phyloP scores from a whole-genome alignment of 2,888 invertebrate species.

The Acanthopleura granulata region DNA sequence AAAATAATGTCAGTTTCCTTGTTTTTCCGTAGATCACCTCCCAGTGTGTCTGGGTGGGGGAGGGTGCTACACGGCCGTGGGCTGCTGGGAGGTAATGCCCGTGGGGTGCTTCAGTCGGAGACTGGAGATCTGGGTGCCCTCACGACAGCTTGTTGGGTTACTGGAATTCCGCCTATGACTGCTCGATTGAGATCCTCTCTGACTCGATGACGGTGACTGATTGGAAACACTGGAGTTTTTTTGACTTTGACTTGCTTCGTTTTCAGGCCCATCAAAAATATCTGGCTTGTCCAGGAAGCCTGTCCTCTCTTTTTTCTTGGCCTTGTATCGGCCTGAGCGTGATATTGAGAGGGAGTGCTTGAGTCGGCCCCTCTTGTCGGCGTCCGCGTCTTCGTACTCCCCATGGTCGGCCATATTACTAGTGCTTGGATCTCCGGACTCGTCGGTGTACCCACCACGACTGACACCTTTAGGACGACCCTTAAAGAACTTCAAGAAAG shows the following conservation, averaged over 20 bases:
- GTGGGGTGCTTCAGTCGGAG: conserved; percentile 5
- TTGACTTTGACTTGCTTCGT: background rate
- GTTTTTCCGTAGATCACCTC: no score
- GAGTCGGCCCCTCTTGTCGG: conserved; percentile 1
- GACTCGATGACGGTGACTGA: conserved; percentile 2
- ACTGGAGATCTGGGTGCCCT: conserved; percentile 13
- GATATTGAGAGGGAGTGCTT: conserved; percentile 14
- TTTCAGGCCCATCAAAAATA: conserved; percentile 7
- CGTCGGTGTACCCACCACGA: background rate
- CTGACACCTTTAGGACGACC: conserved; percentile 4
- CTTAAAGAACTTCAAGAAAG: conserved; percentile 13
- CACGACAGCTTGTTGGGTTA: conserved; percentile 17
- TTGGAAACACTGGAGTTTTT: background rate
- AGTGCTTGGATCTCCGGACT: background rate
- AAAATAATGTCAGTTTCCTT: no score
- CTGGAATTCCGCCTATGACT: conserved; percentile 10
- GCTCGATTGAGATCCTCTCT: conserved; percentile 10
- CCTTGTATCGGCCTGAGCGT: conserved; percentile 17
- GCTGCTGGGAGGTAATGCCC: conserved; percentile 8
- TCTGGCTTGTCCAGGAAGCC: conserved; percentile 18
- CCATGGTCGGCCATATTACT: background rate
- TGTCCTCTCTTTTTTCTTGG: conserved; percentile 12
- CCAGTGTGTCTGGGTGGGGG: no score
- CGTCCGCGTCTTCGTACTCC: background rate
- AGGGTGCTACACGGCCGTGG: background rate